Base-by-base conservation (phyloP, 2,888 invertebrate genomes). In the Metalampra italica region DNA sequence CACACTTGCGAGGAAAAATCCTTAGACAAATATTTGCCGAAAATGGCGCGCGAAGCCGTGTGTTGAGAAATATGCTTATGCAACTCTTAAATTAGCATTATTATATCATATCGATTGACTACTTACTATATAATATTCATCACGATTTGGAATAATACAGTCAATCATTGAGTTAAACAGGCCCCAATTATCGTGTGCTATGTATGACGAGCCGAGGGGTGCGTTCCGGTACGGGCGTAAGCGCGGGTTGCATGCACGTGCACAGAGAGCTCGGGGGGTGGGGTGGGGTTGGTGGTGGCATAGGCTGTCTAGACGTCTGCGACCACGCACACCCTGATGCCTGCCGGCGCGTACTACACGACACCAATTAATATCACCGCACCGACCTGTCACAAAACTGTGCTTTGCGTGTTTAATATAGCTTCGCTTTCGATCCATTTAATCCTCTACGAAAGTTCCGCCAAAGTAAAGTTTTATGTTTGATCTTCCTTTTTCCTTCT, bases 251-350 rank as follows among this genome's bases (percentile, higher is more conserved):
- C 38, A 36, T 30, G 32, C 38, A 36, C 46, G 56, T 60, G 59
- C 55, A n/a, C 11, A 46, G 56, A 46, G 54, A 53, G 52, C 51
- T 45, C 49, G 44, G 38, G 52, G 46, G 32, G 47, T 39, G 49
- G 55, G 47, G 56, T 50, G 54, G 45, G 56, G 54, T 45, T 51
- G 49, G 57, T 57, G 60, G 54, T 56, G 60, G 56, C 62, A 68
- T 57, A 61, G 70, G 68, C 66, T 62, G 78, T 79, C 80, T 79
- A 79, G 80, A 79, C 78, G 64, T 56, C 64, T 57, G 62, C 61
- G 59, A 51, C 55, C 62, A 54, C 40, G 52, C 42, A 12, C 50
- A 53, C 38, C 46, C 56, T 60, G 65, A 65, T 59, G 65, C 66
- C 57, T 59, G 58, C 61, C 53, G 49, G 38, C 43, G 43, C 60